Conservation (phyloP, 35 echinoderm and acorn worm genomes). For the Ophioderma brevispina region DNA sequence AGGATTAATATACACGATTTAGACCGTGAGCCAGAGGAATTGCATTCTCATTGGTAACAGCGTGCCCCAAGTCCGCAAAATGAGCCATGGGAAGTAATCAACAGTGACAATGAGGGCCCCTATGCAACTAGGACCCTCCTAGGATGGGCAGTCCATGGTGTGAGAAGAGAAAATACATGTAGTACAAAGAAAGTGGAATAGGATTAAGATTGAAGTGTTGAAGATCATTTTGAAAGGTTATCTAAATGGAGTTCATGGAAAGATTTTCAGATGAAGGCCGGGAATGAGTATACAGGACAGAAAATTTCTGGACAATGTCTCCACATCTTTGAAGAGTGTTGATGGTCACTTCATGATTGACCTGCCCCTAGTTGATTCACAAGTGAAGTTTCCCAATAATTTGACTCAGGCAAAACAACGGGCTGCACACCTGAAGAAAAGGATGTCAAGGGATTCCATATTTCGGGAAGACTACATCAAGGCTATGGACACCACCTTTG, state of each 20-base stretch:
- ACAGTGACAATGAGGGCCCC: neutral
- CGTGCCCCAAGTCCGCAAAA: neutral
- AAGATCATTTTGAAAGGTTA: conserved; percentile 13
- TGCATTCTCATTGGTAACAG: neutral
- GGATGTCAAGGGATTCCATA: conserved; percentile 19
- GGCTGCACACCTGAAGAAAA: conserved; percentile 30
- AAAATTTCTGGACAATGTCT: conserved; percentile 16
- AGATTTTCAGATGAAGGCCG: neutral
- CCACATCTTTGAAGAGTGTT: neutral
- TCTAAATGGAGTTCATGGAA: neutral
- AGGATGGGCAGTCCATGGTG: conserved; percentile 19
- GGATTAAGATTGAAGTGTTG: neutral
- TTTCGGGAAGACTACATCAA: conserved; percentile 16
- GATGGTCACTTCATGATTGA: conserved; percentile 32
- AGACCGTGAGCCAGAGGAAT: neutral
- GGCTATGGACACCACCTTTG: conserved; percentile 17
- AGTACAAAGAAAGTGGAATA: neutral
- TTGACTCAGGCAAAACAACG: conserved; percentile 14
- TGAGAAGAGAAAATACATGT: neutral
- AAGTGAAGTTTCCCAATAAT: conserved; percentile 51
- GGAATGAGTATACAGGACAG: conserved; percentile 3
- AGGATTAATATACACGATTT: neutral
- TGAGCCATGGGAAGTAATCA: conserved; percentile 15
- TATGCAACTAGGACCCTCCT: conserved; percentile 24
- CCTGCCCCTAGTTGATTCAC: conserved; percentile 24